Conservation (phyloP, 2,113 vertebrate genomes). For the Trochalopteron elliotii region DNA sequence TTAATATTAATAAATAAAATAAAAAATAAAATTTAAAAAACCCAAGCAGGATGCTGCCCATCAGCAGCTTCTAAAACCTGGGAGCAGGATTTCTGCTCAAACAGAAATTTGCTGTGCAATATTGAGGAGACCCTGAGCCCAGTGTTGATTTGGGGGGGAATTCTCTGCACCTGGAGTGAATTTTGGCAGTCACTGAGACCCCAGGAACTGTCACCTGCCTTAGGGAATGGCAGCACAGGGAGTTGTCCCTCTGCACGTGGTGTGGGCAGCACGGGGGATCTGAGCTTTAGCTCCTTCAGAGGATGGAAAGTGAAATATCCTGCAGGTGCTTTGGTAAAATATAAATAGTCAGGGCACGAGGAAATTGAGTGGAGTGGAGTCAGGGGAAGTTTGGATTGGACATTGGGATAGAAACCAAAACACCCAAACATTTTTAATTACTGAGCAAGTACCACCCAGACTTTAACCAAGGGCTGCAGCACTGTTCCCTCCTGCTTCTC, state of each 20-base stretch:
- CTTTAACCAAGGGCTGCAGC: neutral
- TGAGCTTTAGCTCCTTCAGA: fast-evolving
- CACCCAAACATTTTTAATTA: neutral
- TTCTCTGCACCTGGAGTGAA: neutral
- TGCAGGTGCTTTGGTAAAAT: neutral
- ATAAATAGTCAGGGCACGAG: fast-evolving
- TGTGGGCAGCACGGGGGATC: neutral
- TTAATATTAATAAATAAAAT: too few species aligned
- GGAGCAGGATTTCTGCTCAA: neutral
- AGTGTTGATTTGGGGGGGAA: neutral
- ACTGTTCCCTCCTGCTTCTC: fast-evolving
- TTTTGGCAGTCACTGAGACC: neutral
- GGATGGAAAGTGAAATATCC: neutral
- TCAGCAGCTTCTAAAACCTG: neutral
- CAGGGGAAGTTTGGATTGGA: too few species aligned
- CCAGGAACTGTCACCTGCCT: neutral
- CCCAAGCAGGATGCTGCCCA: neutral
- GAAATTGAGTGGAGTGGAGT: neutral
- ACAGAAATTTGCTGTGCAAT: neutral
- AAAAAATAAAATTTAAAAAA: too few species aligned
- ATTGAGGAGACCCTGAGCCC: neutral
- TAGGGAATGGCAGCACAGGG: neutral
- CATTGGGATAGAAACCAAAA: neutral
- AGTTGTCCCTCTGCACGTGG: fast-evolving
- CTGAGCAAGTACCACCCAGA: neutral